These are phyloP conservation scores for Manacus vitellinus DNA, from an alignment of 2,113 vertebrate species.

Conservation along the genomic window DNA sequence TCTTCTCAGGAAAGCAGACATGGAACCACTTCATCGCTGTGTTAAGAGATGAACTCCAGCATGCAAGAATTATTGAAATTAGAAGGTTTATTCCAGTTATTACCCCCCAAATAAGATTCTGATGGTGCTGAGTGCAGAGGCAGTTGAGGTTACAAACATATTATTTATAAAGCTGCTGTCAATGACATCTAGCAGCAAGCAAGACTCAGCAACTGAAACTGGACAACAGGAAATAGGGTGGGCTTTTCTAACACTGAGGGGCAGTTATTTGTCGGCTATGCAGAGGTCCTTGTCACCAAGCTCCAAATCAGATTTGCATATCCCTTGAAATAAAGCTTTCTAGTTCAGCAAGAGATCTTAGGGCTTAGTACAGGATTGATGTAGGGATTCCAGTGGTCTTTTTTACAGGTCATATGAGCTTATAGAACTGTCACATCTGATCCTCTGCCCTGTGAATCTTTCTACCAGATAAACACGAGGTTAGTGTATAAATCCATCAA, in stretches of 20 bases:
- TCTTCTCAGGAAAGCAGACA: neutral
- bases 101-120: neutral
- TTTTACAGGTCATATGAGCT: neutral
- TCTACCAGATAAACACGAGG: neutral
- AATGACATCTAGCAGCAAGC: neutral
- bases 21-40: neutral
- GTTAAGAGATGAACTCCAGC: neutral
- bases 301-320: neutral
- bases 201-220: neutral
- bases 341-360: conserved; percentile 1
- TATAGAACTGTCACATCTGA: fast-evolving
- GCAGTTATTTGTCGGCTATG: neutral
- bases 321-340: neutral
- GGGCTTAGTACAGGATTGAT: neutral
- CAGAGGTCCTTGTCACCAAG: neutral
- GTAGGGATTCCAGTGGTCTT: neutral
- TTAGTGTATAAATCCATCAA: neutral
- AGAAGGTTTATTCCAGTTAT: neutral
- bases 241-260: neutral
- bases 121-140: neutral
- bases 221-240: neutral
- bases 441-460: neutral
- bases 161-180: neutral
- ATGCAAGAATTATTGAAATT: neutral
- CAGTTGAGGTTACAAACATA: neutral